Conservation (phyloP, 1,140 invertebrate genomes). For the Sinella curviseta region DNA sequence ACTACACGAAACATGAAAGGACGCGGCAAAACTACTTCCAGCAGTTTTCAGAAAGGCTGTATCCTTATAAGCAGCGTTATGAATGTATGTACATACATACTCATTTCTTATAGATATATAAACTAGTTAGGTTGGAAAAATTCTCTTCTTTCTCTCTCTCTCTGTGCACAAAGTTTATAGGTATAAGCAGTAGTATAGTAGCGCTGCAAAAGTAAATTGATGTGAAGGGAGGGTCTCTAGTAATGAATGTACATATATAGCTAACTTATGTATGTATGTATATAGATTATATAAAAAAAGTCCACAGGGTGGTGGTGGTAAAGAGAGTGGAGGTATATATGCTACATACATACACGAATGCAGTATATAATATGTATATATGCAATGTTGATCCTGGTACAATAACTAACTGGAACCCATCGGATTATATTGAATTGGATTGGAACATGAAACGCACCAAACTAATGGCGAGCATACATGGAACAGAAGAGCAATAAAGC, state of each 20-base stretch:
- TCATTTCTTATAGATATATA: too few relatives aligned
- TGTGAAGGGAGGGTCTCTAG: neutral
- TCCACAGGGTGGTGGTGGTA: too few relatives aligned
- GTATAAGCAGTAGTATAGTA: neutral
- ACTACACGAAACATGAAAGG: neutral
- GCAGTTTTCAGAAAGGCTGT: too few relatives aligned
- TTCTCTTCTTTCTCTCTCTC: too few relatives aligned
- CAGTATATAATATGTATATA: neutral
- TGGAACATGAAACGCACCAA: neutral
- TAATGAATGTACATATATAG: neutral
- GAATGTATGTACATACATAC: too few relatives aligned
- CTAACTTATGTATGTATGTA: too few relatives aligned
- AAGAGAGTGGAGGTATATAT: too few relatives aligned
- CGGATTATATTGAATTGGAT: neutral
- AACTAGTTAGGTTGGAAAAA: too few relatives aligned
- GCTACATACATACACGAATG: too few relatives aligned
- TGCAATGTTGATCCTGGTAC: neutral
- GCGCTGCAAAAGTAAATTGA: neutral
- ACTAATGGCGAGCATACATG: neutral
- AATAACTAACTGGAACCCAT: neutral
- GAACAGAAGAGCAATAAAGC: neutral
- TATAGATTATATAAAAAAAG: too few relatives aligned
- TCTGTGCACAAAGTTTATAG: too few relatives aligned
- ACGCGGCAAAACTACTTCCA: constrained; percentile 1
- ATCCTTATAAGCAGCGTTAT: neutral